These are phyloP conservation scores for Syngnathoides biaculeatus DNA, from an alignment of 2,113 vertebrate genomes.

Conservation along the genomic window DNA sequence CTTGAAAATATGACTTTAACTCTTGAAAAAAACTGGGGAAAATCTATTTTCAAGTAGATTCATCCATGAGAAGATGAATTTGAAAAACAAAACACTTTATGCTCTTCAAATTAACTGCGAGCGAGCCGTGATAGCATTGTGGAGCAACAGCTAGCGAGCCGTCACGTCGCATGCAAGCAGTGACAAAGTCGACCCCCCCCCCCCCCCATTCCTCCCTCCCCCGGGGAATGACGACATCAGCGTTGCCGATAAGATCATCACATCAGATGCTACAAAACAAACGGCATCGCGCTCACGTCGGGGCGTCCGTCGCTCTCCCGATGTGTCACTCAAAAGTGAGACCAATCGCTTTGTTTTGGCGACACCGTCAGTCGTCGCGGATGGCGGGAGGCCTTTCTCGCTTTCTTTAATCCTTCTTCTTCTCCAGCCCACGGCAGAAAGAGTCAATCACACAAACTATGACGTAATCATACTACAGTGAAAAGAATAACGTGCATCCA, in stretches of 20 bases:
- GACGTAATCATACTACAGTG: background rate
- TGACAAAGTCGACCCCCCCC: background rate
- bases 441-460: background rate
- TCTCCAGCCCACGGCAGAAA: background rate
- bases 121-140: background rate
- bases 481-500: too few species aligned
- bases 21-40: too few species aligned
- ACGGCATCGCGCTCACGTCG: background rate
- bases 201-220: background rate
- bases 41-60: too few species aligned
- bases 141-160: background rate
- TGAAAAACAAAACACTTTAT: too few species aligned
- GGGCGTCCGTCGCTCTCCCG: background rate
- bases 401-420: background rate
- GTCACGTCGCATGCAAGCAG: background rate
- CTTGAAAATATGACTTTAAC: too few species aligned
- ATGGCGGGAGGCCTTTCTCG: background rate
- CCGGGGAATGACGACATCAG: background rate
- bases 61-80: too few species aligned
- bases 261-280: constrained; percentile 18
- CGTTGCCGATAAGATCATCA: constrained; percentile 28
- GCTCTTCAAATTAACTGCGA: background rate
- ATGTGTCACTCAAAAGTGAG: background rate
- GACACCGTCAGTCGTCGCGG: background rate
- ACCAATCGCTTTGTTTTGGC: background rate